phyloP scores from a whole-genome alignment of 2,797 vertebrate genomes.

The Nasua narica region DNA sequence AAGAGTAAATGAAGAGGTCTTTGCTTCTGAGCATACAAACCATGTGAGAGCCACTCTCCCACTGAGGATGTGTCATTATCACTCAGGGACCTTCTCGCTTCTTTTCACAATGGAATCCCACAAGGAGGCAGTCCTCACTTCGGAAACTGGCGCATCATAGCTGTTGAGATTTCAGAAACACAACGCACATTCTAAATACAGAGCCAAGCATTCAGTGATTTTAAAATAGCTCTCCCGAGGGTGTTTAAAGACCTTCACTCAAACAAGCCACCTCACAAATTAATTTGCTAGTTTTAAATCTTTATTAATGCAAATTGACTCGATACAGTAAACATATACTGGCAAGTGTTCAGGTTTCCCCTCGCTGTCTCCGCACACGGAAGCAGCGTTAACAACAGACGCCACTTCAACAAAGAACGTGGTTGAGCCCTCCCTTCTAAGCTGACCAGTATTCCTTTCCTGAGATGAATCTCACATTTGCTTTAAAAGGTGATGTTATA shows the following conservation, averaged over 20 bases:
- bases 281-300: conserved; percentile 50
- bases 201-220: conserved; percentile 11
- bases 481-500: conserved; percentile 44
- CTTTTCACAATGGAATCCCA: neutral
- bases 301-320: conserved; percentile 51
- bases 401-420: neutral
- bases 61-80: neutral
- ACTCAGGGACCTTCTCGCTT: neutral
- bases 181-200: neutral
- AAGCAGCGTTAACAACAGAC: neutral
- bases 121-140: neutral
- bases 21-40: neutral
- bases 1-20: neutral
- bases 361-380: neutral
- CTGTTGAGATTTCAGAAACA: neutral
- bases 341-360: neutral
- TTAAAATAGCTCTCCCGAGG: conserved; percentile 12
- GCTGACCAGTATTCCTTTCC: conserved; percentile 2
- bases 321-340: conserved; percentile 31
- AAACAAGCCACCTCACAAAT: conserved; percentile 50
- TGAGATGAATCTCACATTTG: neutral
- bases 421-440: neutral
- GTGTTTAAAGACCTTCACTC: conserved; percentile 45
- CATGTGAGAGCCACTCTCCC: neutral
- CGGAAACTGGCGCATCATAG: neutral